Percentiles rank a stretch among this genome's conserved stretches.
Evolutionary conservation across 1,140 invertebrate species (phyloP).

Genomic region (Zaprionus capensis): DNA sequence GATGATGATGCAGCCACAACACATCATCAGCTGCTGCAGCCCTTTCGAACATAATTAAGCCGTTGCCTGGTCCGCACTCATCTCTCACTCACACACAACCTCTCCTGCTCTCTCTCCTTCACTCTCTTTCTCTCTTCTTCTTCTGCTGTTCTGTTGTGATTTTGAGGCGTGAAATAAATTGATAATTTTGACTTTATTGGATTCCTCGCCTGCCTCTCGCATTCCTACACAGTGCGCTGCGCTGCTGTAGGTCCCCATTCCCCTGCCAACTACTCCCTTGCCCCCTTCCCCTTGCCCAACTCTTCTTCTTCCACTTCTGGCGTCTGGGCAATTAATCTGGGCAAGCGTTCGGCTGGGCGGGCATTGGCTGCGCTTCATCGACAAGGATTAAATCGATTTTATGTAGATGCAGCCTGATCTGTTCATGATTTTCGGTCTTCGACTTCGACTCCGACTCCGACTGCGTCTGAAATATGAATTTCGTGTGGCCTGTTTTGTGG

Average conservation of each 20-base stretch:
- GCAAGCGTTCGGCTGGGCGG: conserved; percentile 64
- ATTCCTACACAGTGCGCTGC: conserved; percentile 51
- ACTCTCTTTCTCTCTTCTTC: background rate
- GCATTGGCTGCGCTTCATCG: conserved; percentile 23
- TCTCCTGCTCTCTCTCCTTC: background rate
- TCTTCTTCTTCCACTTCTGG: conserved; percentile 28
- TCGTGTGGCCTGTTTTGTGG: conserved; percentile 55
- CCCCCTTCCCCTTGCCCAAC: background rate
- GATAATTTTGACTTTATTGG: conserved; percentile 82
- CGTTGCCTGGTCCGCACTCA: conserved; percentile 48
- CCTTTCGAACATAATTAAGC: conserved; percentile 67
- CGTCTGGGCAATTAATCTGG: conserved; percentile 74
- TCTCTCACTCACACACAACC: conserved; percentile 2
- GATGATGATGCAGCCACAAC: conserved; percentile 7
- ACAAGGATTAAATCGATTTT: conserved; percentile 80
- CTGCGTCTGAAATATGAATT: conserved; percentile 55
- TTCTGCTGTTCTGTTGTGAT: conserved; percentile 58
- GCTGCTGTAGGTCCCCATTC: conserved; percentile 75
- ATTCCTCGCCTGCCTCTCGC: conserved; percentile 49
- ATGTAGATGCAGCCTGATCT: conserved; percentile 55
- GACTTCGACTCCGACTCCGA: conserved; percentile 8
- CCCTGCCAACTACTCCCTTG: conserved; percentile 5
- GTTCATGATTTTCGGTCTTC: conserved; percentile 63
- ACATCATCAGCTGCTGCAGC: conserved; percentile 15
- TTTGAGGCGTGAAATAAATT: conserved; percentile 82